Conservation (phyloP, 2,888 invertebrate species). For the Mactromeris polynyma region DNA sequence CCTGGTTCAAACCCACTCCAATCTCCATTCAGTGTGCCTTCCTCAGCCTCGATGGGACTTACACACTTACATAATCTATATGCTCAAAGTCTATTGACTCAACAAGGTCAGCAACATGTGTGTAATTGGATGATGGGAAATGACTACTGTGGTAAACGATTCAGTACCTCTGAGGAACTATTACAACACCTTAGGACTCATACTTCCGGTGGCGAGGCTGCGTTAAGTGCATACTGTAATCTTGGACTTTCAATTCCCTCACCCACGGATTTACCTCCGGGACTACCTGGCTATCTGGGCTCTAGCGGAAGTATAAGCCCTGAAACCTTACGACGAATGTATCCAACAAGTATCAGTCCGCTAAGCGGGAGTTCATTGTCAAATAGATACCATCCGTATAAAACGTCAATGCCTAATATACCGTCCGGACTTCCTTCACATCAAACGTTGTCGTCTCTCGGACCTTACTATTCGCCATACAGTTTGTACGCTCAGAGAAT, state of each 20-base stretch:
- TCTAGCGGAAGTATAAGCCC: conserved; percentile 86
- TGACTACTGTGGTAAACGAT: conserved; percentile 96
- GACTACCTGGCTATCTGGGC: conserved; percentile 60
- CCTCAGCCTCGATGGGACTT: conserved; percentile 71
- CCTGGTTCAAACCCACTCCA: conserved; percentile 69
- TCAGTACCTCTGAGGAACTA: conserved; percentile 96
- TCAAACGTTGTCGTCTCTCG: conserved; percentile 90
- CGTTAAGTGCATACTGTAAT: conserved; percentile 64
- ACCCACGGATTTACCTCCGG: conserved; percentile 52
- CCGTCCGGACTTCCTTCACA: conserved; percentile 87
- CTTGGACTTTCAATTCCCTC: conserved; percentile 68
- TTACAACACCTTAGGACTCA: conserved; percentile 97
- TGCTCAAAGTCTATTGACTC: conserved; percentile 76
- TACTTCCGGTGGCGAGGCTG: conserved; percentile 88
- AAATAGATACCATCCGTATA: conserved; percentile 97
- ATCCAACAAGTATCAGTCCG: conserved; percentile 90
- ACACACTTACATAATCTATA: conserved; percentile 76
- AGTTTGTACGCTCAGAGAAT: conserved; percentile 92
- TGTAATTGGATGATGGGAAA: conserved; percentile 97
- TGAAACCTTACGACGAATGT: conserved; percentile 92
- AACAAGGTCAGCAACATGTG: conserved; percentile 86
- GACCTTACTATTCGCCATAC: conserved; percentile 93
- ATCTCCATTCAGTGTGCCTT: conserved; percentile 56
- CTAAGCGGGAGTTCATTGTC: conserved; percentile 90
- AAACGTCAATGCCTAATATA: conserved; percentile 90